Percentiles rank a stretch among this genome's conserved stretches.
Conservation (phyloP, 2,888 invertebrate genomes). For the Muscina levida region DNA sequence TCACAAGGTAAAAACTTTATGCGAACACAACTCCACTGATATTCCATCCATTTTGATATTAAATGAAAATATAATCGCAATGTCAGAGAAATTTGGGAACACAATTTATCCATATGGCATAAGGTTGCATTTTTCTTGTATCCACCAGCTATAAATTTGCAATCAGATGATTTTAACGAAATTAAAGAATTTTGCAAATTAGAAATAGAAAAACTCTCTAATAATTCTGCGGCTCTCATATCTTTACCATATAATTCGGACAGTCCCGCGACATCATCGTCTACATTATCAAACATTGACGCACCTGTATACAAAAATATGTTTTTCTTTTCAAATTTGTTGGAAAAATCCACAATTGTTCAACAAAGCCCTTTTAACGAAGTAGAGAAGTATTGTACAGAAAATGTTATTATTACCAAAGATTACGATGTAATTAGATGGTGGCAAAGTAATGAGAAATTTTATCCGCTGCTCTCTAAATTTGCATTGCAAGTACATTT, state of each 20-base stretch:
- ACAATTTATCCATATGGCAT: too few species aligned
- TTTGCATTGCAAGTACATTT: slow-evolving; percentile 51
- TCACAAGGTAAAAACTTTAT: slow-evolving; percentile 45
- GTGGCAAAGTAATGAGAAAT: slow-evolving; percentile 48
- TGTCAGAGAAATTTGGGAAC: too few species aligned
- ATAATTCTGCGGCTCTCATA: background rate
- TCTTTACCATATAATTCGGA: too few species aligned
- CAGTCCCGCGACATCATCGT: slow-evolving; percentile 7
- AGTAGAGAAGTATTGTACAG: slow-evolving; percentile 51
- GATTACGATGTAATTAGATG: slow-evolving; percentile 50
- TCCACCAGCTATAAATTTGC: slow-evolving; percentile 40
- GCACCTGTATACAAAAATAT: background rate
- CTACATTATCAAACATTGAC: slow-evolving; percentile 10
- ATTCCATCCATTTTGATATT: too few species aligned
- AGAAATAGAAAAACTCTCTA: slow-evolving; percentile 13
- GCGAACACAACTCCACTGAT: slow-evolving; percentile 42
- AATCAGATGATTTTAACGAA: slow-evolving; percentile 43
- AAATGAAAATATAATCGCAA: too few species aligned
- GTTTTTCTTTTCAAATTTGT: too few species aligned
- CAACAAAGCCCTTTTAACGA: slow-evolving; percentile 41
- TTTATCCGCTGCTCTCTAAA: slow-evolving; percentile 52
- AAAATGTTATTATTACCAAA: slow-evolving; percentile 40
- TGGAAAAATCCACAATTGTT: background rate
- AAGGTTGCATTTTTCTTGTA: slow-evolving; percentile 37
- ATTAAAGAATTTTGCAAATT: slow-evolving; percentile 49